Percentiles rank a stretch among this genome's conserved stretches.
These are phyloP conservation scores for Pyrochroa serraticornis DNA, from an alignment of 2,888 invertebrate genomes.

Conservation along the genomic window DNA sequence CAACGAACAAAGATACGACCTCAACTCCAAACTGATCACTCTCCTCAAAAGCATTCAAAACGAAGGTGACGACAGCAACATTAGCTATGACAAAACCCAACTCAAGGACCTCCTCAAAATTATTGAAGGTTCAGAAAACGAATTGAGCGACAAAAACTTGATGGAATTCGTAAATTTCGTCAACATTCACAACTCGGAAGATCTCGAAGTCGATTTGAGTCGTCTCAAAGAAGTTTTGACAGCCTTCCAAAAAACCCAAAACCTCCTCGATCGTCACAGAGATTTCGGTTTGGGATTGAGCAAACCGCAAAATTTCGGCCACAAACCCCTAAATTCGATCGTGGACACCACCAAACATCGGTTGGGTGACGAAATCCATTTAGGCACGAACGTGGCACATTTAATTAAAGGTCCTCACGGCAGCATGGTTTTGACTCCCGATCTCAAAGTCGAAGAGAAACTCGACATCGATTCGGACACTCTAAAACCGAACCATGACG, in stretches of 20 bases:
- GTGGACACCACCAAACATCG: slow-evolving; percentile 42
- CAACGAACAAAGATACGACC: slow-evolving; percentile 38
- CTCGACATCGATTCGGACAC: slow-evolving; percentile 66
- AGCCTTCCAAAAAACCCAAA: slow-evolving; percentile 46
- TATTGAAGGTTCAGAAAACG: slow-evolving; percentile 44
- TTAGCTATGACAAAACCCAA: slow-evolving; percentile 48
- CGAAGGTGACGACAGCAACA: slow-evolving; percentile 43
- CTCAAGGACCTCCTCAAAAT: slow-evolving; percentile 47
- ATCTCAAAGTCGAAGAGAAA: slow-evolving; percentile 59
- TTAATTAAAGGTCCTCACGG: slow-evolving; percentile 64
- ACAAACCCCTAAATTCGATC: slow-evolving; percentile 43
- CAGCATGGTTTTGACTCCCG: slow-evolving; percentile 60
- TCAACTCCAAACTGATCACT: slow-evolving; percentile 43
- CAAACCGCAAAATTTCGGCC: slow-evolving; percentile 43
- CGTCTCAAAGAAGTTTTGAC: slow-evolving; percentile 49
- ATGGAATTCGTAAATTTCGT: slow-evolving; percentile 53
- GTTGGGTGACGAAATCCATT: slow-evolving; percentile 54
- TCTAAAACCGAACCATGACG: slow-evolving; percentile 65
- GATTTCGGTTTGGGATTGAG: slow-evolving; percentile 40
- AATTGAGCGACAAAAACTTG: slow-evolving; percentile 49
- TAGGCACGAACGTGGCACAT: slow-evolving; percentile 53
- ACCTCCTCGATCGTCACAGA: slow-evolving; percentile 40
- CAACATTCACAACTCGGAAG: slow-evolving; percentile 49
- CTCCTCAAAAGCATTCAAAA: slow-evolving; percentile 46
- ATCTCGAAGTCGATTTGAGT: slow-evolving; percentile 49